phyloP scores from a whole-genome alignment of 2,888 invertebrate species.

The Lacanobia wlatinum region DNA sequence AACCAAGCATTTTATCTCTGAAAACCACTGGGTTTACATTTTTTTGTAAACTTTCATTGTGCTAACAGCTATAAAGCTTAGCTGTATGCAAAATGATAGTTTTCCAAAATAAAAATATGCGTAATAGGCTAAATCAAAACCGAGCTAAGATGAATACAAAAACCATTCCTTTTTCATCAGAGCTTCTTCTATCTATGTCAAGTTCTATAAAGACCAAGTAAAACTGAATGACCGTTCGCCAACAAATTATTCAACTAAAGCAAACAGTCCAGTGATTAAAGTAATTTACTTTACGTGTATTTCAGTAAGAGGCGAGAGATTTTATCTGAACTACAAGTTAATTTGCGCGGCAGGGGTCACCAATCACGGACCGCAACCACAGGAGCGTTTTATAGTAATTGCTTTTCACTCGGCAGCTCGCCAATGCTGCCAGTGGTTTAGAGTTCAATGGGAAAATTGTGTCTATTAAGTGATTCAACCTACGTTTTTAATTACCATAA shows the following conservation, averaged over 20 bases:
- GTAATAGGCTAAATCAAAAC: too few relatives aligned
- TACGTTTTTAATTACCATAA: not conserved
- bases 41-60: too few relatives aligned
- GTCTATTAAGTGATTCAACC: not conserved
- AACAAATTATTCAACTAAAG: constrained; percentile 26
- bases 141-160: too few relatives aligned
- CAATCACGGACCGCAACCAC: constrained; percentile 49
- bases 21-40: too few relatives aligned
- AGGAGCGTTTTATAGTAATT: constrained; percentile 43
- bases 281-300: constrained; percentile 19
- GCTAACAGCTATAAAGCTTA: too few relatives aligned
- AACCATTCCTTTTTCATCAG: too few relatives aligned
- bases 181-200: too few relatives aligned
- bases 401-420: constrained; percentile 29
- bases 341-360: constrained; percentile 31
- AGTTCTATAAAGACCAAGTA: not conserved
- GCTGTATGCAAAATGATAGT: too few relatives aligned
- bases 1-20: too few relatives aligned
- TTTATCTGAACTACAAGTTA: constrained; percentile 50
- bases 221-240: not conserved
- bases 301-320: constrained; percentile 19
- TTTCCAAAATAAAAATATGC: too few relatives aligned
- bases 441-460: too few relatives aligned
- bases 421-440: constrained; percentile 3
- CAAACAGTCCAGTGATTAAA: constrained; percentile 29